phyloP scores from a whole-genome alignment of 2,888 invertebrate genomes.

The Plebejus melissa region DNA sequence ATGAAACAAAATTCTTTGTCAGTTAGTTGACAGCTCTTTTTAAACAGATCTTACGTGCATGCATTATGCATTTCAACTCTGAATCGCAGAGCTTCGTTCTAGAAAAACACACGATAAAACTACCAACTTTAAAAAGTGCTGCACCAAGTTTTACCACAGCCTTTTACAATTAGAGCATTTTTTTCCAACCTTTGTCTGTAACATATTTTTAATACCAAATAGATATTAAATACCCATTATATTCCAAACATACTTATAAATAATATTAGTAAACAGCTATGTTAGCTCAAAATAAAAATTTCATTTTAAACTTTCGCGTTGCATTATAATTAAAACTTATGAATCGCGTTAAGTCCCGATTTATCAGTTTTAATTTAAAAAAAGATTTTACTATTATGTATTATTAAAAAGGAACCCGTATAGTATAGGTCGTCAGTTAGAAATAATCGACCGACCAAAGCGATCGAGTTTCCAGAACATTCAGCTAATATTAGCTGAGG shows the following conservation, averaged over 20 bases:
- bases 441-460: neutral
- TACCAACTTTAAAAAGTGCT: slow-evolving; percentile 4
- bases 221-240: too few relatives aligned
- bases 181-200: neutral
- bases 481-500: slow-evolving; percentile 49
- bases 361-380: too few relatives aligned
- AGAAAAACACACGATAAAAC: slow-evolving; percentile 20
- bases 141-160: slow-evolving; percentile 1
- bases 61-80: slow-evolving; percentile 20
- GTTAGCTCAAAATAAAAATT: neutral
- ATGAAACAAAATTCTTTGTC: slow-evolving; percentile 18
- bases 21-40: slow-evolving; percentile 26
- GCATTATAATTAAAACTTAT: too few relatives aligned
- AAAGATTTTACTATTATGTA: neutral
- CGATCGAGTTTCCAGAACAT: slow-evolving; percentile 35
- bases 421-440: neutral
- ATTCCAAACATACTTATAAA: too few relatives aligned
- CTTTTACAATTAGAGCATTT: neutral
- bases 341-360: too few relatives aligned
- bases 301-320: too few relatives aligned
- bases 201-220: neutral
- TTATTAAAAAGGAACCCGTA: neutral
- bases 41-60: neutral
- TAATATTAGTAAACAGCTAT: neutral
- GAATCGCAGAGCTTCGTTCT: slow-evolving; percentile 8